These are phyloP conservation scores for Athetis lepigone DNA, from an alignment of 2,888 invertebrate species.

Conservation along the genomic window DNA sequence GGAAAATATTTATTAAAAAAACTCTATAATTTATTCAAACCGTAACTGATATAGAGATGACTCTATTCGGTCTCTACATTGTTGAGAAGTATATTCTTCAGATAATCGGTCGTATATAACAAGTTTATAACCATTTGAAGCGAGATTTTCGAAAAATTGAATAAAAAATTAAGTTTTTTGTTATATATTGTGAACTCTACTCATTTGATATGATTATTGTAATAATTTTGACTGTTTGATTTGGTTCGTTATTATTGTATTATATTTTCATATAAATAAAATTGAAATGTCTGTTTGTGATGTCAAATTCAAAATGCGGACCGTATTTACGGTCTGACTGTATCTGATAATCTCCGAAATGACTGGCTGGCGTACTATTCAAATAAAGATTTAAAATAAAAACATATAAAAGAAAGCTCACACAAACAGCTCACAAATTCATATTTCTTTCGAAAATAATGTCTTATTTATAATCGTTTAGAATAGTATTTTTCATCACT, in stretches of 20 bases:
- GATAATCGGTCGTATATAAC: slow-evolving; percentile 73
- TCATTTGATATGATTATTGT: slow-evolving; percentile 52
- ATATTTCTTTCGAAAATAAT: slow-evolving; percentile 8
- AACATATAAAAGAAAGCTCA: not conserved
- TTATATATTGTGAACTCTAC: slow-evolving; percentile 49
- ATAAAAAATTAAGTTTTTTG: slow-evolving; percentile 66
- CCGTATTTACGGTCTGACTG: too few species aligned
- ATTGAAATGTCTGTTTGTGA: too few species aligned
- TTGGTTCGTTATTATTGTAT: slow-evolving; percentile 26
- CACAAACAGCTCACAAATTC: not conserved
- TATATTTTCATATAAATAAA: too few species aligned
- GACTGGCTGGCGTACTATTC: not conserved
- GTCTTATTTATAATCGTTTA: slow-evolving; percentile 37
- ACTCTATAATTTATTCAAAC: slow-evolving; percentile 74
- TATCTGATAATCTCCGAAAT: too few species aligned
- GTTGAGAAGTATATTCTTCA: slow-evolving; percentile 71
- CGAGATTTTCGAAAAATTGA: slow-evolving; percentile 70
- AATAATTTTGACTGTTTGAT: slow-evolving; percentile 49
- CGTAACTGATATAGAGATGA: slow-evolving; percentile 74
- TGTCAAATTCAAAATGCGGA: too few species aligned
- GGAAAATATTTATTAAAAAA: slow-evolving; percentile 63
- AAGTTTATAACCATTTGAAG: slow-evolving; percentile 70
- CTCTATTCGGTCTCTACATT: slow-evolving; percentile 76
- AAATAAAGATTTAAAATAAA: not conserved
- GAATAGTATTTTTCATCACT: slow-evolving; percentile 36